Evolutionary conservation across 2,888 invertebrate species (phyloP), one percentile per base, ranked within the genome.

Genomic region (Coelopa pilipes): DNA sequence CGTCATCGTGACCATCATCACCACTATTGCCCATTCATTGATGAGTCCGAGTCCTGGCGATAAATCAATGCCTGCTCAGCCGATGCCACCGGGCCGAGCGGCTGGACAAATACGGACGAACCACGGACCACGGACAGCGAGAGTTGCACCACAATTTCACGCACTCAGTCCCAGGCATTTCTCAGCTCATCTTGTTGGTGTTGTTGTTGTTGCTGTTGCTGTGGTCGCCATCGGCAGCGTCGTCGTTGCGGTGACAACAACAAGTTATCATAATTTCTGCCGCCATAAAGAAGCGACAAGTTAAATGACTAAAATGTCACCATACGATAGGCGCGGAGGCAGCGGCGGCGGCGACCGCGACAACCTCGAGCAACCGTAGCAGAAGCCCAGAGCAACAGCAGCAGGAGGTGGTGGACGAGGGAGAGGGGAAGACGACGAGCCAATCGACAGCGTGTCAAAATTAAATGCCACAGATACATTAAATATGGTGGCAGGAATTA

Each of bases 11-110:
- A 34, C 7, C 34, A 34, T 34, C 34, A 34, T 34, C 34, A 34
- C 34, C 34, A 34, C 34, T 34, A 7, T 7, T 34, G 34, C 34
- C 7, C 76, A 70, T 78, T 76, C 76, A 76, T 74, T 78, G 76
- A 76, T 76, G 76, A 79, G 78, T 76, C 76, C 74, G 76, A 79
- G 78, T 76, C 76, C 74, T 79, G 77, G 72, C 79, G 81, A 83
- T 83, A 83, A 81, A 83, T 83, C 84, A 84, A 80, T 81, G 79
- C 80, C 75, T 76, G 74, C 77, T 75, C 72, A 75, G 76, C 75
- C 75, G 77, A 75, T 79, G 75, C 73, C 73, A 74, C 34, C 66
- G 74, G 60, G 78, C 24, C 17, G 19, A 69, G 17, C 57, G 7
- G n/a, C 17, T 62, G 53, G 13, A 63, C 63, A 55, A 71, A 63